Evolutionary conservation across 2,888 invertebrate genomes (phyloP).

Genomic region (Bhutanitis thaidina): DNA sequence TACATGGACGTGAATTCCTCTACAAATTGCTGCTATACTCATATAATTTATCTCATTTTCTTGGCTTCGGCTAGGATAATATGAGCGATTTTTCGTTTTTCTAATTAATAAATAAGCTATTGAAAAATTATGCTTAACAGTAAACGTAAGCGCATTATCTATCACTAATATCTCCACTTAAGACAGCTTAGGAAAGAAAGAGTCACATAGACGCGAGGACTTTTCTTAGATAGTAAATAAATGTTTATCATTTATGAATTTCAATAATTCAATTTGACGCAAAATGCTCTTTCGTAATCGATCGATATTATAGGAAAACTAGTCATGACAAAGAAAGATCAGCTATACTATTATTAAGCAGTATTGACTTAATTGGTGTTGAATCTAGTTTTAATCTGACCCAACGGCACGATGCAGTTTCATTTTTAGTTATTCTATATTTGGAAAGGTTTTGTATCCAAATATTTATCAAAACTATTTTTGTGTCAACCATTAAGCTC

Average conservation of each 20-base stretch:
- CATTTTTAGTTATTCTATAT: conserved; percentile 41
- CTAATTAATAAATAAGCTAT: conserved; percentile 10
- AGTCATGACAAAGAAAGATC: conserved; percentile 70
- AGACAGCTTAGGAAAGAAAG: neutral
- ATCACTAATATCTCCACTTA: neutral
- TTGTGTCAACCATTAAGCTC: conserved; percentile 63
- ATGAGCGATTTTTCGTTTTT: neutral
- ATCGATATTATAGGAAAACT: conserved; percentile 72
- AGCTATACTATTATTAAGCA: conserved; percentile 18
- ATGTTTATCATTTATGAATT: conserved; percentile 19
- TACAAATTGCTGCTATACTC: conserved; percentile 30
- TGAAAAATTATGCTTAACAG: conserved; percentile 1
- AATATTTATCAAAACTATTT: conserved; percentile 60
- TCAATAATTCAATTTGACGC: conserved; percentile 38
- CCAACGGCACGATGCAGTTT: conserved; percentile 29
- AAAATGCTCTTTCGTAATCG: conserved; percentile 73
- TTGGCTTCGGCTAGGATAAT: conserved; percentile 26
- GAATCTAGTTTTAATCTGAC: conserved; percentile 1
- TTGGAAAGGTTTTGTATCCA: conserved; percentile 42
- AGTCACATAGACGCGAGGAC: neutral
- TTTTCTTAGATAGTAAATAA: neutral
- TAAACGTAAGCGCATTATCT: conserved; percentile 8
- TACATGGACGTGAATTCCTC: conserved; percentile 67
- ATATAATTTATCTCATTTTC: conserved; percentile 46
- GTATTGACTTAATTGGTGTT: conserved; percentile 9